phyloP scores from a whole-genome alignment of 2,888 invertebrate species.

The Frankliniella intonsa region DNA sequence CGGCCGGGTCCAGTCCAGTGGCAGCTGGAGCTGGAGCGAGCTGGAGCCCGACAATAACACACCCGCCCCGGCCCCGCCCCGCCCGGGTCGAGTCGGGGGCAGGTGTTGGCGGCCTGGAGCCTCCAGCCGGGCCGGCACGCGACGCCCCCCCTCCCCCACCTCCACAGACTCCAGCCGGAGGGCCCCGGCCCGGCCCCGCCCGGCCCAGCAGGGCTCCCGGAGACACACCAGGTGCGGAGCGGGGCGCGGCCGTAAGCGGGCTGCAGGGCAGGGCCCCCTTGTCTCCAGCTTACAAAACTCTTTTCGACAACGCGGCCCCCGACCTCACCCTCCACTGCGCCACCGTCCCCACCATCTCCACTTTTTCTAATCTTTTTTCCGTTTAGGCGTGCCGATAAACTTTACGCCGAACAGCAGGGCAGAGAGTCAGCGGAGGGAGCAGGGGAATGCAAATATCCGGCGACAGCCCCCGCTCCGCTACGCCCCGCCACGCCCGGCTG shows the following conservation, averaged over 20 bases:
- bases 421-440: background rate
- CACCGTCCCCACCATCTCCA: background rate
- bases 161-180: background rate
- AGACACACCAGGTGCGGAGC: background rate
- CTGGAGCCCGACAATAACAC: no score
- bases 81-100: background rate
- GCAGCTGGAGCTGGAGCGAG: no score
- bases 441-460: constrained; percentile 20
- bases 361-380: background rate
- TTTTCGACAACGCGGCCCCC: no score
- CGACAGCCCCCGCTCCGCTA: background rate
- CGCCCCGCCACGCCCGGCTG: background rate
- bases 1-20: no score
- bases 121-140: background rate
- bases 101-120: background rate
- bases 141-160: background rate
- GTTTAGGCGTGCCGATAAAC: background rate
- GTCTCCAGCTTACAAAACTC: no score
- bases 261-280: no score
- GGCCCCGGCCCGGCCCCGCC: background rate
- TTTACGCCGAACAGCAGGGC: background rate
- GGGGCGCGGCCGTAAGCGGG: background rate
- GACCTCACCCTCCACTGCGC: no score
- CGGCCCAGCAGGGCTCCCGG: background rate
- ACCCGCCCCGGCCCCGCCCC: background rate